These are phyloP conservation scores for Pseudomyrmex concolor DNA, from an alignment of 1,140 invertebrate species.

Conservation along the genomic window DNA sequence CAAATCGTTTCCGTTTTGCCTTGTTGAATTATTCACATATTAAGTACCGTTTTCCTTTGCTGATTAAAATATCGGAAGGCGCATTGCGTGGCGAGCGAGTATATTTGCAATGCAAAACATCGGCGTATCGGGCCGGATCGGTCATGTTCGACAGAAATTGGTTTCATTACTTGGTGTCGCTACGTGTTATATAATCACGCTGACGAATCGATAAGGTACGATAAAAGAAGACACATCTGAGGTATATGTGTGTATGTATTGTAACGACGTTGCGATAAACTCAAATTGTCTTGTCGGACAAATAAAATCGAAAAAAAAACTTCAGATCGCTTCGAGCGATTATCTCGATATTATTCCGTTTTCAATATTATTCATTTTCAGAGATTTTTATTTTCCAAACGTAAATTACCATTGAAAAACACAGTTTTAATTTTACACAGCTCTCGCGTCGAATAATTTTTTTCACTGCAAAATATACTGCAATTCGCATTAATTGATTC, in stretches of 20 bases:
- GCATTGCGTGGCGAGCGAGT: not conserved
- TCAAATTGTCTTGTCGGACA: no score
- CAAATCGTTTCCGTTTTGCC: not conserved
- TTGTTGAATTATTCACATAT: not conserved
- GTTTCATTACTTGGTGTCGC: conserved; percentile 17
- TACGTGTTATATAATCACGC: conserved; percentile 6
- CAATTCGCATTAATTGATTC: no score
- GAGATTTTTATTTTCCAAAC: no score
- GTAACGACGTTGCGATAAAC: no score
- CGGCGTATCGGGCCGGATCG: not conserved
- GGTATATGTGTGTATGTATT: not conserved
- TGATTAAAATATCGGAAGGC: conserved; percentile 23
- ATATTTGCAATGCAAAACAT: conserved; percentile 24
- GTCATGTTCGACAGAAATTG: conserved; percentile 2
- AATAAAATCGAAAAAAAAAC: no score
- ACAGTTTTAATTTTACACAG: no score
- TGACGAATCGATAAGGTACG: not conserved
- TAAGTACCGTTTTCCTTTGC: not conserved
- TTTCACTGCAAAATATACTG: no score
- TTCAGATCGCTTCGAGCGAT: no score
- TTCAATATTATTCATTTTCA: no score
- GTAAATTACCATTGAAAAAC: no score
- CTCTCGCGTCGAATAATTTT: no score
- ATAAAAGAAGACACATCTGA: not conserved
- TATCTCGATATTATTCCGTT: no score